These are phyloP conservation scores for Pyrochroa serraticornis DNA, from an alignment of 2,888 invertebrate species.

Conservation along the genomic window DNA sequence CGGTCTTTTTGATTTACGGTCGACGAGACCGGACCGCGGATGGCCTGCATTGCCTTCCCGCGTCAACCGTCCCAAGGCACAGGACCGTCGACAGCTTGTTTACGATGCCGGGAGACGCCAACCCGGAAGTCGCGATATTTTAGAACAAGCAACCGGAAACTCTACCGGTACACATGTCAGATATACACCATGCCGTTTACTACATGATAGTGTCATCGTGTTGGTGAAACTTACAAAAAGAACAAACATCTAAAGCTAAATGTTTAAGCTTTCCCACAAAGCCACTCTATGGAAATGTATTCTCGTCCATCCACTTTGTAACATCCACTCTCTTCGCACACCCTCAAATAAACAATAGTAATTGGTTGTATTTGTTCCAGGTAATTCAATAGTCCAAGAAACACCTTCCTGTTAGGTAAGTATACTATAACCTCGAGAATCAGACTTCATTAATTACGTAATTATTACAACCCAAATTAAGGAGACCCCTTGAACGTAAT, in stretches of 20 bases:
- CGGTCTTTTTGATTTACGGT: conserved; percentile 48
- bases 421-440: no score
- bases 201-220: background rate
- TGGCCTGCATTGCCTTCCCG: conserved; percentile 34
- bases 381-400: conserved; percentile 3
- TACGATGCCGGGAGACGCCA: conserved; percentile 46
- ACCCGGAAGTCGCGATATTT: conserved; percentile 47
- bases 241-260: conserved; percentile 7
- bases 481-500: no score
- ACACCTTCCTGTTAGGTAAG: no score
- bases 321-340: background rate
- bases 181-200: conserved; percentile 14
- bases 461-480: no score
- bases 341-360: background rate
- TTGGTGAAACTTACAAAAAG: conserved; percentile 12
- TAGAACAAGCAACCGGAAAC: conserved; percentile 45
- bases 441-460: no score
- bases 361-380: conserved; percentile 8
- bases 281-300: no score
- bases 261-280: background rate
- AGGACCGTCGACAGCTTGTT: conserved; percentile 47
- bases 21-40: conserved; percentile 38
- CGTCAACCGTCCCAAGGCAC: conserved; percentile 37
- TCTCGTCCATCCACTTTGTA: no score
- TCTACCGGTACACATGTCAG: conserved; percentile 33